Base-by-base conservation (phyloP, 2,113 vertebrate species). In the Aleadryas rufinucha region DNA sequence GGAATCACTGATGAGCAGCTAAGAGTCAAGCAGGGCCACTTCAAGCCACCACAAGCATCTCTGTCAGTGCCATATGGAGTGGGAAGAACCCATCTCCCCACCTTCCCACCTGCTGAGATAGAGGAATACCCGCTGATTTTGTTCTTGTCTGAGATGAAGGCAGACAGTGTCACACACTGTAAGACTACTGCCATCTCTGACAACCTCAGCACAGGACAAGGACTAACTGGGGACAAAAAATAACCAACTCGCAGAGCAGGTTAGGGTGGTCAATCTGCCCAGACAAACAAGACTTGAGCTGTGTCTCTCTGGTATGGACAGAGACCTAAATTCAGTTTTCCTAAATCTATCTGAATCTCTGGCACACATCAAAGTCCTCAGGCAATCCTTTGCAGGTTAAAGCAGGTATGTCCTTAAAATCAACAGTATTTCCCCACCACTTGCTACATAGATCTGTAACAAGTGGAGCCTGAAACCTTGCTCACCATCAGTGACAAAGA, bases 381-480 rank as follows among this genome's bases (percentile, higher is more conserved):
- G 10, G 39, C 45, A 72, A 39, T 26, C 16, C 41, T 61, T 69
- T 39, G 21, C n/a, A 60, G 31, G 26, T 84, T 41, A 79, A 91
- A 79, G 64, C 23, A 79, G 16, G 17, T 76, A 33, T 7, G 61
- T 10, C 10, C 13, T 68, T n/a, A 54, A 65, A 53, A 84, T 21
- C 11, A 20, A 41, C 24, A 57, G 20, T 2, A 9, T 49, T 70
- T 13, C 14, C 28, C 26, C 0, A 0, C 13, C 39, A 63, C 30
- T 41, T 74, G 60, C 52, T 79, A 39, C 6, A 11, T 2, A 66
- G 33, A 86, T 10, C 37, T 61, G 13, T 45, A 63, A 17, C 5
- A 53, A 87, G 35, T 0, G 1, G 22, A 77, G 20, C 39, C 63
- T 53, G n/a, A 71, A 89, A 41, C 7, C 33, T 64, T 22, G 30